These are phyloP conservation scores for Gallinago stenura DNA, from an alignment of 2,797 vertebrate genomes.

Conservation along the genomic window DNA sequence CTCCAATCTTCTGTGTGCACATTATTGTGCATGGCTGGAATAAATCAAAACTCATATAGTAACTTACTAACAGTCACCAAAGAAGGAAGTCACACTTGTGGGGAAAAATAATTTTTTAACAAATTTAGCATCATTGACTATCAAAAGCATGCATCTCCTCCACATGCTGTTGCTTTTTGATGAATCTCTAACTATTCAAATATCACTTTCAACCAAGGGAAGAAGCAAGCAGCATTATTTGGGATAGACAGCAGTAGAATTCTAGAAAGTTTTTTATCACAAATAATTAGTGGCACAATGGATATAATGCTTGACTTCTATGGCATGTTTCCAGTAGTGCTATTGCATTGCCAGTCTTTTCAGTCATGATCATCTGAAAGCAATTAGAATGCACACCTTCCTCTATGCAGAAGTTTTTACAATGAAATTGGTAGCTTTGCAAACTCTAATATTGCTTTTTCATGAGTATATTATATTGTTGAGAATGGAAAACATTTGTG, in stretches of 20 bases:
- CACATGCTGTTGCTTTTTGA: neutral
- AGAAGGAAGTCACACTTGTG: neutral
- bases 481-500: neutral
- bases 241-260: neutral
- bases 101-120: neutral
- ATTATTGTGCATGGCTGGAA: neutral
- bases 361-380: neutral
- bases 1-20: neutral
- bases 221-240: neutral
- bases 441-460: neutral
- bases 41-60: neutral
- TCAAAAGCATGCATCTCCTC: neutral
- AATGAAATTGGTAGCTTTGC: neutral
- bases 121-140: neutral
- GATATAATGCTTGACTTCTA: neutral
- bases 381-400: neutral
- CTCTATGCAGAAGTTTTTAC: neutral
- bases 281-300: neutral
- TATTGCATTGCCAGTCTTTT: neutral
- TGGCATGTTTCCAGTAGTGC: neutral
- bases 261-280: neutral
- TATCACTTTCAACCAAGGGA: neutral
- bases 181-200: neutral
- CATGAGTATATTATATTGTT: neutral
- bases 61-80: neutral